Base-by-base conservation (phyloP, 2,113 vertebrate species). In the Rhizomys pruinosus region DNA sequence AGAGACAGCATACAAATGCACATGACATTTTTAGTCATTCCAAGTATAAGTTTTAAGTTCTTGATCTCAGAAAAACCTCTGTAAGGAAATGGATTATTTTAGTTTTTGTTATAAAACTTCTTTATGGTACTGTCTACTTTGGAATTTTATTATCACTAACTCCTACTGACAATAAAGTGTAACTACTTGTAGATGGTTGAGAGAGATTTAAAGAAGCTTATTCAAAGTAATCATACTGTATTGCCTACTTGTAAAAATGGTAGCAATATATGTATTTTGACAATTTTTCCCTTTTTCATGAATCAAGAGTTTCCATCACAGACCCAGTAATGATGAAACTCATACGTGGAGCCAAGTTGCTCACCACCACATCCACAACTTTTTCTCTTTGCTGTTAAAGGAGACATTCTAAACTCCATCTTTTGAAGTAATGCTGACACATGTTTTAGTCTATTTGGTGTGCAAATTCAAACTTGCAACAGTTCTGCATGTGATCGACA, bases 91-190 rank as follows among this genome's bases (percentile, higher is more conserved):
- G 19, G 10, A 42, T 16, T 12, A 42, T 91, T 95, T 93, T 69
- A 81, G 63, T 78, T 72, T 84, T 39, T 78, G 44, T 34, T 90
- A 34, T 91, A 92, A 93, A 92, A 69, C 25, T 91, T 94, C 29
- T 57, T 1, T 68, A 80, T 27, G 71, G 32, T 39, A 63, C 61
- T 90, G 13, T 79, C 92, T 81, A 34, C 80, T 69, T 11, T 84
- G 88, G 94, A 84, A 84, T 93, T 77, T 81, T 63, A 55, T 42
- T 87, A 69, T 93, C 63, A 44, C 55, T 80, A 73, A 91, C 77
- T 90, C 55, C 84, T 71, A 55, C 39, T 73, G 76, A 61, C 74
- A 87, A 63, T 76, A 92, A 91, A 95, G 76, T n/a, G 0, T 84
- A 95, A 95, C 79, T 87, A 74, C 74, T 37, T 59, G 20, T 55